Base-by-base conservation (phyloP, 2,113 vertebrate genomes). In the Brachionichthys hirsutus region DNA sequence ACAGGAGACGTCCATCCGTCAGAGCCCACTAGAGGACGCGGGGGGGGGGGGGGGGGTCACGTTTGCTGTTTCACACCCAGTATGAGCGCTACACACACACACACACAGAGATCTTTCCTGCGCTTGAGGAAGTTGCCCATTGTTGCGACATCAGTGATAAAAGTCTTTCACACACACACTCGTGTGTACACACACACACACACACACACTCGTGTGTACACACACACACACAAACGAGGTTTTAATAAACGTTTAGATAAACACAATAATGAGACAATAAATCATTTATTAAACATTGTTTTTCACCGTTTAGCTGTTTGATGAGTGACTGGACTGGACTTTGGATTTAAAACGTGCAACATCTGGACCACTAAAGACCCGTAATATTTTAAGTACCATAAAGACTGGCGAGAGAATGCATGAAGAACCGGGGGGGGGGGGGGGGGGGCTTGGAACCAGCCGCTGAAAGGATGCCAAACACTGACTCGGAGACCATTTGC, bases 141-240 rank as follows among this genome's bases (percentile, higher is more conserved):
- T n/a, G 62, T 87, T 87, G 81, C 75, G 42, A 85, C 85, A 85
- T 82, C 70, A 62, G 12, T 54, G 47, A 80, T 81, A 75, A 77
- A 62, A 85, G 53, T 49, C 43, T 36, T 20, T 17, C 15, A 64
- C 56, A 52, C 45, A 61, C 52, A 5, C 42, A 44, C 22, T n/a
- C n/a, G n/a, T n/a, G n/a, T n/a, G n/a, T n/a, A 59, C 34, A 62
- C 49, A 46, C 66, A 52, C 62, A 24, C 3, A 46, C 34, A 59
- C 46, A 44, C 22, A 59, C 34, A 62, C 49, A 46, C 66, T n/a
- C n/a, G n/a, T n/a, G n/a, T n/a, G n/a, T n/a, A n/a, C n/a, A 44
- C 22, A 59, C 34, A 62, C 49, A 46, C 66, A 52, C 62, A 24
- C 3, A 46, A 22, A 59, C 46, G 48, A 42, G 43, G 1, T 30